phyloP scores from a whole-genome alignment of 2,888 invertebrate species.

The Rugalucina vietnamica region DNA sequence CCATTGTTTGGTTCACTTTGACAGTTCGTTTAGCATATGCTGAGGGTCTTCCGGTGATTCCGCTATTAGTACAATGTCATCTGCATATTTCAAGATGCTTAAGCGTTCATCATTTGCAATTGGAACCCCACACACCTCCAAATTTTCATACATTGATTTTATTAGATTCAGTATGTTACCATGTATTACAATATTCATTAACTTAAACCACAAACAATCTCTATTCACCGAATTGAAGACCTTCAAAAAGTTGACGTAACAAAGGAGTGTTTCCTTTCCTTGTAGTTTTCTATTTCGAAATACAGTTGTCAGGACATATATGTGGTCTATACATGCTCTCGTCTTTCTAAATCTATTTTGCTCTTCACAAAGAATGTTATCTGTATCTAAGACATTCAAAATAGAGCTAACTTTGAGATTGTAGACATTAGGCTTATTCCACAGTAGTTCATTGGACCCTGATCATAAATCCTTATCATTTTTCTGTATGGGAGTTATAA shows the following conservation, averaged over 20 bases:
- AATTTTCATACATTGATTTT: slow-evolving; percentile 6
- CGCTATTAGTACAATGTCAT: slow-evolving; percentile 2
- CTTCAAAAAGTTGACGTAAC: too few relatives aligned
- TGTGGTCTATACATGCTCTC: slow-evolving; percentile 25
- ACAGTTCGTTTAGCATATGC: not conserved
- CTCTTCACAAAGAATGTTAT: not conserved
- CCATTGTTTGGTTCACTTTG: slow-evolving; percentile 1
- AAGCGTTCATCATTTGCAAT: not conserved
- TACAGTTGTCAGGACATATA: slow-evolving; percentile 4
- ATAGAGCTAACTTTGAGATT: slow-evolving; percentile 10
- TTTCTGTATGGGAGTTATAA: slow-evolving; percentile 29
- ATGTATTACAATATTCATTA: not conserved
- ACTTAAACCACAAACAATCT: not conserved
- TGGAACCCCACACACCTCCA: not conserved
- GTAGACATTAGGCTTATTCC: slow-evolving; percentile 20
- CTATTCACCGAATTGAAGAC: too few relatives aligned
- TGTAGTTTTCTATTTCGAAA: slow-evolving; percentile 5
- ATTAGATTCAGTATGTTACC: slow-evolving; percentile 2
- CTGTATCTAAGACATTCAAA: slow-evolving; percentile 2
- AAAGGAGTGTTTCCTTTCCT: not conserved
- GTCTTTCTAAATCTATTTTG: not conserved
- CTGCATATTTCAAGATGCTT: slow-evolving; percentile 8
- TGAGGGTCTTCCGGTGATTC: slow-evolving; percentile 1
- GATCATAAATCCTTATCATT: slow-evolving; percentile 20
- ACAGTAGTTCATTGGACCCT: slow-evolving; percentile 13